These are phyloP conservation scores for Chymomyza fuscimana DNA, from an alignment of 2,888 invertebrate species.

Conservation along the genomic window DNA sequence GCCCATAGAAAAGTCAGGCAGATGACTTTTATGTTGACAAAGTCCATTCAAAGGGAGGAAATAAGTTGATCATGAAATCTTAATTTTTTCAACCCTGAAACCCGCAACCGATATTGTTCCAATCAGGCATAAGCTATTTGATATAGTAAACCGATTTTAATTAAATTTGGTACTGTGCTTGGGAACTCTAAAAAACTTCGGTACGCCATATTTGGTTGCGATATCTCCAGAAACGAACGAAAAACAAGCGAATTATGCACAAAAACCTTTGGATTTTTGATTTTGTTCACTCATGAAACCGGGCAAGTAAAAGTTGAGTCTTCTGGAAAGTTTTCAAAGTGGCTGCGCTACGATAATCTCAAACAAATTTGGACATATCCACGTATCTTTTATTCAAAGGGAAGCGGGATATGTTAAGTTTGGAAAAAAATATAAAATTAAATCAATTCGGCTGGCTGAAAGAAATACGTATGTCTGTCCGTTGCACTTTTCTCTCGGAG, in stretches of 20 bases:
- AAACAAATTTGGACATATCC: background rate
- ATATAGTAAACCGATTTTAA: too few relatives aligned
- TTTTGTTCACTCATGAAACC: background rate
- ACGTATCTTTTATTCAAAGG: too few relatives aligned
- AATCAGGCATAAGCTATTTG: too few relatives aligned
- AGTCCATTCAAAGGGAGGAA: background rate
- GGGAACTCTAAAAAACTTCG: too few relatives aligned
- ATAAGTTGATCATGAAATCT: background rate
- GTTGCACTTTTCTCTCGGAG: too few relatives aligned
- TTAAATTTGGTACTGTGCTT: too few relatives aligned
- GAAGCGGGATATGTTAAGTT: too few relatives aligned
- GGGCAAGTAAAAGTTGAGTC: background rate
- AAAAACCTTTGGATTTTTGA: background rate
- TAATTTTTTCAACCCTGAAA: background rate
- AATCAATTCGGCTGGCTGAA: too few relatives aligned
- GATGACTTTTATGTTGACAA: background rate
- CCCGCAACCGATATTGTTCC: too few relatives aligned
- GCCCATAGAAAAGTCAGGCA: background rate
- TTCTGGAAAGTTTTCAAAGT: background rate
- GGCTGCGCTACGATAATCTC: background rate
- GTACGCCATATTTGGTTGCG: too few relatives aligned
- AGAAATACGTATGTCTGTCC: too few relatives aligned
- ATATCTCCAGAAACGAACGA: background rate
- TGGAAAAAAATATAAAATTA: too few relatives aligned
- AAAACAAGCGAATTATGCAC: background rate